phyloP scores from a whole-genome alignment of 2,113 vertebrate species.

The Lota lota region DNA sequence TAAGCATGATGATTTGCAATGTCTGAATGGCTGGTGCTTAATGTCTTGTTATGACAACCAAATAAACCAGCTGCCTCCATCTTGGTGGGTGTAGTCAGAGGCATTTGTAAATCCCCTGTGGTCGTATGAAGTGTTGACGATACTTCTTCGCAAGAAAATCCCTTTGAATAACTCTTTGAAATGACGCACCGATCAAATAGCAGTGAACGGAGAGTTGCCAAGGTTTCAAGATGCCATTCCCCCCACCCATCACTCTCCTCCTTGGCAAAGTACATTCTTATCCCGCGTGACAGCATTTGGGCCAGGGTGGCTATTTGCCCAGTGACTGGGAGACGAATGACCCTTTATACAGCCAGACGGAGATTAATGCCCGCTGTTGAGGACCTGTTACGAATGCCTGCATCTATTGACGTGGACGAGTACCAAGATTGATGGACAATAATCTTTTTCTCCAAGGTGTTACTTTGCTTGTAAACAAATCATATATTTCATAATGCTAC shows the following conservation, averaged over 20 bases:
- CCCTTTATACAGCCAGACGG: neutral
- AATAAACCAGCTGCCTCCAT: too few species aligned
- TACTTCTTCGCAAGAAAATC: too few species aligned
- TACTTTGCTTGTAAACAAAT: too few species aligned
- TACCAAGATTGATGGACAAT: neutral
- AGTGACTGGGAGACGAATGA: conserved; percentile 1
- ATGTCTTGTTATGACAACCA: too few species aligned
- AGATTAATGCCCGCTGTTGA: too few species aligned
- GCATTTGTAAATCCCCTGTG: too few species aligned
- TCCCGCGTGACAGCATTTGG: neutral
- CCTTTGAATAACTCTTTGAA: neutral
- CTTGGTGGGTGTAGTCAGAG: too few species aligned
- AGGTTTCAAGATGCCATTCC: neutral
- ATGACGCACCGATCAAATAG: neutral
- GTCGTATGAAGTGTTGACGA: too few species aligned
- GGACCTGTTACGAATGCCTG: neutral
- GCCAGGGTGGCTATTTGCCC: neutral
- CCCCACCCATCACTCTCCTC: neutral
- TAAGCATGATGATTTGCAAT: too few species aligned
- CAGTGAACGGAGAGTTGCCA: neutral
- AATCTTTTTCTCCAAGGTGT: neutral
- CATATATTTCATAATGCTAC: too few species aligned
- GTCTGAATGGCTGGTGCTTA: too few species aligned
- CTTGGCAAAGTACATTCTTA: neutral
- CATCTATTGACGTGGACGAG: neutral